These are phyloP conservation scores for Sinentomon sp. DNA, from an alignment of 2,888 invertebrate genomes.

Conservation along the genomic window DNA sequence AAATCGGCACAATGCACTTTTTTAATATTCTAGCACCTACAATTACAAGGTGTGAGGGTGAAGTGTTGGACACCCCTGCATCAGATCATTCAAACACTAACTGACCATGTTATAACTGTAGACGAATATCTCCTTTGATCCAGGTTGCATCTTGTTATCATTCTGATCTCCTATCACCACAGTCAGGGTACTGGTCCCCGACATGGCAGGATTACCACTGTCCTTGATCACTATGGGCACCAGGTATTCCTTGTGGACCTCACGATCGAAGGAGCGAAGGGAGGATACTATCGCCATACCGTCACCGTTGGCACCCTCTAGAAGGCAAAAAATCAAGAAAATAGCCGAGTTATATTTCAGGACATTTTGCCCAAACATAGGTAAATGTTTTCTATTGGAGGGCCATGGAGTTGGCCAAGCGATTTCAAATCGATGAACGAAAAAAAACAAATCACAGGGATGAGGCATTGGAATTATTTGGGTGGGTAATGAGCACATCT, in stretches of 20 bases:
- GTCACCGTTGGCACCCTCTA: conserved; percentile 84
- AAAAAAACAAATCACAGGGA: not conserved
- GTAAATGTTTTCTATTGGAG: not conserved
- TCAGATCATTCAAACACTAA: too few species aligned
- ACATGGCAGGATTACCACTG: conserved; percentile 84
- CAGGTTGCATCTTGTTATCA: conserved; percentile 95
- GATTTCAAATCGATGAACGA: not conserved
- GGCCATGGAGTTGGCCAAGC: too few species aligned
- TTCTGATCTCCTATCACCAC: conserved; percentile 94
- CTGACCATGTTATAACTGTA: conserved; percentile 65
- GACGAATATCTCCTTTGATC: conserved; percentile 80
- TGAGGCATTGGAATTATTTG: conserved; percentile 1
- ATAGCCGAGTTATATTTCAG: not conserved
- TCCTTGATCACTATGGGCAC: conserved; percentile 95
- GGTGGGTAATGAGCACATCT: too few species aligned
- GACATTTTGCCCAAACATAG: not conserved
- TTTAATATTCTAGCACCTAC: too few species aligned
- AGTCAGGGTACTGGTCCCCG: conserved; percentile 79
- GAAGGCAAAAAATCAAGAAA: conserved; percentile 9
- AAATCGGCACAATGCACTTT: too few species aligned
- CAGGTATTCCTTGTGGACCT: conserved; percentile 81
- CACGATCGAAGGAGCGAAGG: conserved; percentile 70
- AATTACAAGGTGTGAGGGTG: too few species aligned
- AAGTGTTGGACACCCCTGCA: too few species aligned
- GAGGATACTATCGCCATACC: conserved; percentile 95